A percentile compares a stretch with the other conserved stretches of the same genome.
Conservation (phyloP, 2,113 vertebrate species). For the Oryctolagus cuniculus region DNA sequence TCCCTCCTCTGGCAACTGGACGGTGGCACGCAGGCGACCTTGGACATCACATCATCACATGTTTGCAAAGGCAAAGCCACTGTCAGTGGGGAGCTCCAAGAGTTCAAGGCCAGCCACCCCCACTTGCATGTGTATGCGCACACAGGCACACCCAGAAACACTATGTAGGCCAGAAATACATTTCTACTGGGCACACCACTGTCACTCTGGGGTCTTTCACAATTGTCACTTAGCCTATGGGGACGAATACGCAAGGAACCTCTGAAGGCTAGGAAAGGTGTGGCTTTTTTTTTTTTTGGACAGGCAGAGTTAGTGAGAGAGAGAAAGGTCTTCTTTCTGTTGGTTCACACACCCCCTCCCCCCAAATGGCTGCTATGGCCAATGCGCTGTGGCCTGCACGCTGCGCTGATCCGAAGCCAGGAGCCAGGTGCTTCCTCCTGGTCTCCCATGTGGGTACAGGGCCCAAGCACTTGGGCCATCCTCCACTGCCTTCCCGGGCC, state of each 20-base stretch:
- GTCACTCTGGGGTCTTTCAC: neutral
- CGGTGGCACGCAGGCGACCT: neutral
- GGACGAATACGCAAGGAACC: neutral
- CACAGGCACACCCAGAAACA: neutral
- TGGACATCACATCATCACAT: fast-evolving
- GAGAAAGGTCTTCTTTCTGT: no score
- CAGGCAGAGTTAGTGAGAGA: no score
- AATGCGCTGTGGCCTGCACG: no score
- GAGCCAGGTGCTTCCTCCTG: no score
- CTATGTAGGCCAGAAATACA: neutral
- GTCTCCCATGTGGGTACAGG: no score
- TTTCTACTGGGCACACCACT: neutral
- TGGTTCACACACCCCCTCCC: no score
- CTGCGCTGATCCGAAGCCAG: no score
- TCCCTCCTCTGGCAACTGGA: neutral
- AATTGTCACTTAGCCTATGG: neutral
- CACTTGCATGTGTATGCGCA: neutral
- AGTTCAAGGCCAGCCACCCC: neutral
- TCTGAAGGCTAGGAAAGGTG: neutral
- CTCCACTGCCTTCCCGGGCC: no score
- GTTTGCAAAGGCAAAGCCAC: neutral
- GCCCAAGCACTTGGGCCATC: no score
- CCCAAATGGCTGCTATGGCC: no score
- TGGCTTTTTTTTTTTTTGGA: no score
- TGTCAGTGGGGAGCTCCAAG: neutral